Base-by-base conservation (phyloP, 2,888 invertebrate genomes). In the Eupithecia subumbrata region DNA sequence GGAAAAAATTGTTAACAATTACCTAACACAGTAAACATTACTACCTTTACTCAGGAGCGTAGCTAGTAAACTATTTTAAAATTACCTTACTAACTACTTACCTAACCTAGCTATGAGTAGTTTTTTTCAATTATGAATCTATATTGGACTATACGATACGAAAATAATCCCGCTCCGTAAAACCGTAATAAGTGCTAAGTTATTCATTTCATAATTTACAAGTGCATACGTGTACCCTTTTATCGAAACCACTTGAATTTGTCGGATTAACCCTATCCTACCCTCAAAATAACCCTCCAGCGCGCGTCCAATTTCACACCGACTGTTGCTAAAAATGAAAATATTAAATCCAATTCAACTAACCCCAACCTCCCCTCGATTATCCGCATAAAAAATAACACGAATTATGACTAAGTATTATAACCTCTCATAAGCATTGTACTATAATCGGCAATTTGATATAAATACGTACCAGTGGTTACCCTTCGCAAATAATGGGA, bases 271-370 rank as follows among this genome's bases (percentile, higher is more conserved):
- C 92, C 92, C 92, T 86, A 91, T 90, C 88, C 81, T 73, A 77
- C 76, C 86, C 83, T 82, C 78, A 82, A 82, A 85, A 87, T 85
- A 88, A 87, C 93, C 90, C 94, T 92, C 89, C 88, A 91, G 84
- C 84, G 90, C 87, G 90, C 92, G 91, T 92, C 89, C 94, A 93
- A 95, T 94, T 95, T 94, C 94, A 93, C 94, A 94, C 92, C 90
- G 89, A 92, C 89, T 90, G 92, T 91, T 91, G 84, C 91, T 85
- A 90, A 91, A 91, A 91, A 92, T 88, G 90, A 90, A 94, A 95
- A 94, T 94, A 95, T 94, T 94, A 93, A 93, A 94, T 95, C 95
- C 94, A 95, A 94, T 94, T 92, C 91, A 79, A 89, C 89, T 87
- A 88, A 89, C 90, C 90, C 90, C 86, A 87, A 83, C 84, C 70